Conservation (phyloP, 2,888 invertebrate genomes). For the Drosophila falleni region DNA sequence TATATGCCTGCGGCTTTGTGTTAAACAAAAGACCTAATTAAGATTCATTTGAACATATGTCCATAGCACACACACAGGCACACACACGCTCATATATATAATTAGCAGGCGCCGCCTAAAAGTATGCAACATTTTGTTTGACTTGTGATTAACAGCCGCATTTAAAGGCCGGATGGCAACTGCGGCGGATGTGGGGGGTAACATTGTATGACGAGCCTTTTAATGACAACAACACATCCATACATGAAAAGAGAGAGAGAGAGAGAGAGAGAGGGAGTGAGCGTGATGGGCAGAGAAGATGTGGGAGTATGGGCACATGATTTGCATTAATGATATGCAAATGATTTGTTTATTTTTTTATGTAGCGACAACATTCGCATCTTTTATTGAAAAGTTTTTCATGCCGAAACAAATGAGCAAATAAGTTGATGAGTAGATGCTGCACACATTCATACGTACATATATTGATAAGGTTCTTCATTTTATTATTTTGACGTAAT, state of each 20-base stretch:
- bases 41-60: slow-evolving; percentile 68
- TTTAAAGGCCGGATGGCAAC: slow-evolving; percentile 41
- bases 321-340: slow-evolving; percentile 81
- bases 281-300: too few species aligned
- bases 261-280: background rate
- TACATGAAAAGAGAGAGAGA: slow-evolving; percentile 18
- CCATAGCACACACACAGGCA: slow-evolving; percentile 20
- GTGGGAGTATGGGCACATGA: slow-evolving; percentile 25
- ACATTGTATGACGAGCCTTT: slow-evolving; percentile 67
- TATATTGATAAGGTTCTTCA: slow-evolving; percentile 57
- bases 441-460: background rate
- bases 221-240: slow-evolving; percentile 55
- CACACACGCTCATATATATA: slow-evolving; percentile 41
- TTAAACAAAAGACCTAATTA: slow-evolving; percentile 62
- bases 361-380: slow-evolving; percentile 64
- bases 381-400: slow-evolving; percentile 75
- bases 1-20: slow-evolving; percentile 59
- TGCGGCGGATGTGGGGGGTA: slow-evolving; percentile 22
- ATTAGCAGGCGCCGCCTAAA: slow-evolving; percentile 63
- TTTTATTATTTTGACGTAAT: slow-evolving; percentile 3
- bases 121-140: slow-evolving; percentile 74
- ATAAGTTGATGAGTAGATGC: slow-evolving; percentile 27
- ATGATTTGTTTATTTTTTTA: slow-evolving; percentile 79
- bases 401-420: slow-evolving; percentile 64
- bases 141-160: slow-evolving; percentile 74